Conservation (phyloP, 2,797 vertebrate genomes). For the Urocyon cinereoargenteus region DNA sequence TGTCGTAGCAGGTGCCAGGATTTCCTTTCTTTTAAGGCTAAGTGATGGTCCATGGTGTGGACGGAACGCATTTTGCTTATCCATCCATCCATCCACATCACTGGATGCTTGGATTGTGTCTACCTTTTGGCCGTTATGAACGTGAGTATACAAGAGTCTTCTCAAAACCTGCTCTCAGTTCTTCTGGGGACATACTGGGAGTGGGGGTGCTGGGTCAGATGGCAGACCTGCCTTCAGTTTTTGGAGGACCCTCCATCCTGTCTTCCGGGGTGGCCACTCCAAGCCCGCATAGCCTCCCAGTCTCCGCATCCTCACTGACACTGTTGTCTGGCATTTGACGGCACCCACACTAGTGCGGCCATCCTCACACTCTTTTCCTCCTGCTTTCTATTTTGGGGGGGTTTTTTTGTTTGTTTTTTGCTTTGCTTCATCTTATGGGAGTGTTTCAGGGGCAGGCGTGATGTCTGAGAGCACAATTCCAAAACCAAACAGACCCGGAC, state of each 20-base stretch:
- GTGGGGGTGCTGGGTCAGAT: rapidly evolving
- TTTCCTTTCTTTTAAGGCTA: not conserved
- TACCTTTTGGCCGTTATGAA: rapidly evolving
- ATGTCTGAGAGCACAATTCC: rapidly evolving
- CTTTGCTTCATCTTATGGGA: rapidly evolving
- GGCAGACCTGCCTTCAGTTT: rapidly evolving
- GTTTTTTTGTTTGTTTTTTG: not conserved
- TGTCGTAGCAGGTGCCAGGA: rapidly evolving
- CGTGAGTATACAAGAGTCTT: rapidly evolving
- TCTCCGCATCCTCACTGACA: rapidly evolving
- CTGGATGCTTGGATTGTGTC: rapidly evolving
- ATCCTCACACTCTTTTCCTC: rapidly evolving
- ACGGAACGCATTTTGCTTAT: rapidly evolving
- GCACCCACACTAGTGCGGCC: rapidly evolving
- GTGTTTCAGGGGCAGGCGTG: not conserved
- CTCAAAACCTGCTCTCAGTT: not conserved
- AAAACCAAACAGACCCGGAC: not conserved
- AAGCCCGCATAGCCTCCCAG: rapidly evolving
- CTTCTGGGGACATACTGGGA: rapidly evolving
- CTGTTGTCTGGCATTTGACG: rapidly evolving
- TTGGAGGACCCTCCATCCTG: rapidly evolving
- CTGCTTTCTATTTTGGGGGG: rapidly evolving
- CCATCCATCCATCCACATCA: not conserved
- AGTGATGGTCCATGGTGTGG: rapidly evolving
- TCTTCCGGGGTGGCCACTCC: rapidly evolving